These are phyloP conservation scores for Hemistola chrysoprasaria DNA, from an alignment of 2,888 invertebrate genomes.

Conservation along the genomic window DNA sequence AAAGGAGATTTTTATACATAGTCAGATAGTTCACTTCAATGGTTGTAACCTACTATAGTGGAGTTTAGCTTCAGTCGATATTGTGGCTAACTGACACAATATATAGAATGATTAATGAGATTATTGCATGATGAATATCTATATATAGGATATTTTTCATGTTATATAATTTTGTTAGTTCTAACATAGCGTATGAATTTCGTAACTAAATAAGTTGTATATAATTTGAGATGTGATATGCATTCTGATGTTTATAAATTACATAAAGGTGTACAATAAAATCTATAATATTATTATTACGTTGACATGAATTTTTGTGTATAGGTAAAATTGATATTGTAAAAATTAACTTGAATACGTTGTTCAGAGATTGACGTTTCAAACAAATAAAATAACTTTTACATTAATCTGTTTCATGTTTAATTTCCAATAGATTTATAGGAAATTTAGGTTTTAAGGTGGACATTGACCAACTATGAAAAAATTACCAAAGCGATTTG, in stretches of 20 bases:
- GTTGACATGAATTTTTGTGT: conserved; percentile 74
- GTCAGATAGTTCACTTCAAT: conserved; percentile 61
- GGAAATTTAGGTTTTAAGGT: no score
- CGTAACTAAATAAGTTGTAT: conserved; percentile 59
- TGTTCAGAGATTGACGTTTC: conserved; percentile 77
- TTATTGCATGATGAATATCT: no score
- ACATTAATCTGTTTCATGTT: conserved; percentile 38
- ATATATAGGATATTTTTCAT: no score
- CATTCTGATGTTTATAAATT: conserved; percentile 70
- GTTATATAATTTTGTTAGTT: no score
- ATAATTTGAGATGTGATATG: conserved; percentile 74
- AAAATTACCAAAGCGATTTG: no score
- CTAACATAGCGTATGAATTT: conserved; percentile 25
- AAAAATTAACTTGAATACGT: conserved; percentile 72
- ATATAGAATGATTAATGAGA: no score
- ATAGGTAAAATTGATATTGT: conserved; percentile 73
- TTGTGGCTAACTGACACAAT: conserved; percentile 10
- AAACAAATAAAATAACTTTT: conserved; percentile 80
- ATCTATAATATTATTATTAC: conserved; percentile 74
- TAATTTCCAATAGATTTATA: no score
- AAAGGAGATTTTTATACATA: conserved; percentile 75
- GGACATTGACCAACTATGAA: no score
- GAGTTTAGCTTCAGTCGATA: conserved; percentile 61
- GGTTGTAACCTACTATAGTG: conserved; percentile 49
- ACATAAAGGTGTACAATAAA: conserved; percentile 73